phyloP scores from a whole-genome alignment of 2,888 invertebrate genomes.

The Clusia tigrina region DNA sequence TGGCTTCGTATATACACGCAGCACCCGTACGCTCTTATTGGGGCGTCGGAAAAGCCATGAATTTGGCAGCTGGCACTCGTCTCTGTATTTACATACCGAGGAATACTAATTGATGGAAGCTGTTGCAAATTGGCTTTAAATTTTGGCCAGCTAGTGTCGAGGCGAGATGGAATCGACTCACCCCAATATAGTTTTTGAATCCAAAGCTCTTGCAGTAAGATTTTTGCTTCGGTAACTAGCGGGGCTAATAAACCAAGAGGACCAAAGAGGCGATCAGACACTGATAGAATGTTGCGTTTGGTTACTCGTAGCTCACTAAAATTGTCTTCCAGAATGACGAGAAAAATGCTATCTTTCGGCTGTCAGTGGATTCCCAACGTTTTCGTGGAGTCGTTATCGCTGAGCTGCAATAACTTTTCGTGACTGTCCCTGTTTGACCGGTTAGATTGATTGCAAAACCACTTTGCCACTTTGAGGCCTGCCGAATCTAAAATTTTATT shows the following conservation, averaged over 20 bases:
- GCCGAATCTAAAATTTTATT: background rate
- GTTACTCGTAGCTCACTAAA: background rate
- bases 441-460: constrained; percentile 1
- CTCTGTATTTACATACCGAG: background rate
- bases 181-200: constrained; percentile 1
- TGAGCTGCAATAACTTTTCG: background rate
- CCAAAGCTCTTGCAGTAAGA: constrained; percentile 5
- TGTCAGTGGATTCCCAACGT: background rate
- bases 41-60: background rate
- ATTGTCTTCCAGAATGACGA: background rate
- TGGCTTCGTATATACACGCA: background rate
- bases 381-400: background rate
- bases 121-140: background rate
- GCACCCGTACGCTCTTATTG: background rate
- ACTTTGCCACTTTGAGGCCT: background rate
- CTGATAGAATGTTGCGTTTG: background rate
- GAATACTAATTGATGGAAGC: background rate
- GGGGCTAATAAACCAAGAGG: constrained; percentile 1
- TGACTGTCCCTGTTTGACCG: background rate
- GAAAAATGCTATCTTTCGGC: background rate
- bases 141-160: background rate
- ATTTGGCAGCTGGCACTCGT: background rate
- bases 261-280: background rate
- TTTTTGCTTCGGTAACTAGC: background rate
- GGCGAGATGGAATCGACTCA: background rate